Percentiles rank a stretch among this genome's conserved stretches.
phyloP scores from a whole-genome alignment of 1,140 invertebrate genomes.

The Protaetia brevitarsis region DNA sequence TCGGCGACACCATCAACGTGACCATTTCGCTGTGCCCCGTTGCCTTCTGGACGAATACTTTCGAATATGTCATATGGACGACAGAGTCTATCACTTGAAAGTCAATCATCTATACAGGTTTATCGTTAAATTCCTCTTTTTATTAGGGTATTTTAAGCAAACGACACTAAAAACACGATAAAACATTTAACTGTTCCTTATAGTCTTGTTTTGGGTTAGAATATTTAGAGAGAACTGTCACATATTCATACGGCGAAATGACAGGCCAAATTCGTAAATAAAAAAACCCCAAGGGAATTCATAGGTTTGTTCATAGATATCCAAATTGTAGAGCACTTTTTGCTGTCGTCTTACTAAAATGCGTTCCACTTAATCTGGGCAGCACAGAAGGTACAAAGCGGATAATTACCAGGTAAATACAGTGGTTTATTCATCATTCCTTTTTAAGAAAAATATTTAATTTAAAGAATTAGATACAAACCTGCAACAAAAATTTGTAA shows the following conservation, averaged over 20 bases:
- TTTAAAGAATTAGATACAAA: too few species aligned
- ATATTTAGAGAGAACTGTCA: neutral
- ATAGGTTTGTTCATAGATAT: neutral
- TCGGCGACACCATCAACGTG: conserved; percentile 37
- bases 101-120: neutral
- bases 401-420: too few species aligned
- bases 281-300: neutral
- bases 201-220: neutral
- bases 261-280: neutral
- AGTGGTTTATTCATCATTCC: too few species aligned
- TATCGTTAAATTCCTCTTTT: neutral
- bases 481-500: too few species aligned
- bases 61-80: conserved; percentile 6
- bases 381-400: too few species aligned
- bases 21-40: conserved; percentile 30
- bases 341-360: too few species aligned
- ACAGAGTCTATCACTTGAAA: neutral
- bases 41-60: neutral
- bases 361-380: too few species aligned
- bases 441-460: too few species aligned
- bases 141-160: neutral
- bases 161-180: neutral
- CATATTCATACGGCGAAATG: neutral
- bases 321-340: too few species aligned
- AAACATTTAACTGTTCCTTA: neutral